These are phyloP conservation scores for Caranx melampygus DNA, from an alignment of 2,113 vertebrate species.

Conservation along the genomic window DNA sequence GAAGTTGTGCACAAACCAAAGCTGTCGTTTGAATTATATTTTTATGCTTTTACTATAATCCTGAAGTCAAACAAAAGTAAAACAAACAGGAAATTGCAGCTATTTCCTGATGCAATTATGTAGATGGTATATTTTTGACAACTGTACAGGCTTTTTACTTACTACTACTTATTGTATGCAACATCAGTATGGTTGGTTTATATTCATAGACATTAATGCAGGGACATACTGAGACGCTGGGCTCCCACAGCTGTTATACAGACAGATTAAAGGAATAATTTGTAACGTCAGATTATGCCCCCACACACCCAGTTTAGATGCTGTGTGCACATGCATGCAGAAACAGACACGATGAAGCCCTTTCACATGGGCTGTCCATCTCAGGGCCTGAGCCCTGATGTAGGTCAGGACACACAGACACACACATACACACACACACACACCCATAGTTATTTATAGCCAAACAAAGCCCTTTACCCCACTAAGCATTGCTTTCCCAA, in stretches of 20 bases:
- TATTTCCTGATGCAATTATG: too few species aligned
- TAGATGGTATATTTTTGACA: too few species aligned
- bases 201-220: background rate
- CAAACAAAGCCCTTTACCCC: slow-evolving; percentile 78
- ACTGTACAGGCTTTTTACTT: too few species aligned
- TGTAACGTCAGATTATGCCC: slow-evolving; percentile 31
- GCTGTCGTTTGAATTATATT: too few species aligned
- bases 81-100: too few species aligned
- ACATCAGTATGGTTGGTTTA: background rate
- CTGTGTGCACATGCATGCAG: background rate
- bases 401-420: slow-evolving; percentile 69
- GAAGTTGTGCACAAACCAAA: too few species aligned
- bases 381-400: slow-evolving; percentile 62
- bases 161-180: too few species aligned
- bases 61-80: too few species aligned
- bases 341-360: slow-evolving; percentile 17
- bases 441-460: slow-evolving; percentile 74
- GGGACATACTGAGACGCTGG: background rate
- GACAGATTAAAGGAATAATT: slow-evolving; percentile 33
- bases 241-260: slow-evolving; percentile 24
- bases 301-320: background rate
- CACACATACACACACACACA: slow-evolving; percentile 45
- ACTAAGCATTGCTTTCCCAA: slow-evolving; percentile 59
- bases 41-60: too few species aligned
- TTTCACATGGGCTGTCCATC: slow-evolving; percentile 42